Evolutionary conservation across 2,888 invertebrate genomes (phyloP), one percentile per base, ranked within the genome.

Genomic region (Oxyteleia sp.): DNA sequence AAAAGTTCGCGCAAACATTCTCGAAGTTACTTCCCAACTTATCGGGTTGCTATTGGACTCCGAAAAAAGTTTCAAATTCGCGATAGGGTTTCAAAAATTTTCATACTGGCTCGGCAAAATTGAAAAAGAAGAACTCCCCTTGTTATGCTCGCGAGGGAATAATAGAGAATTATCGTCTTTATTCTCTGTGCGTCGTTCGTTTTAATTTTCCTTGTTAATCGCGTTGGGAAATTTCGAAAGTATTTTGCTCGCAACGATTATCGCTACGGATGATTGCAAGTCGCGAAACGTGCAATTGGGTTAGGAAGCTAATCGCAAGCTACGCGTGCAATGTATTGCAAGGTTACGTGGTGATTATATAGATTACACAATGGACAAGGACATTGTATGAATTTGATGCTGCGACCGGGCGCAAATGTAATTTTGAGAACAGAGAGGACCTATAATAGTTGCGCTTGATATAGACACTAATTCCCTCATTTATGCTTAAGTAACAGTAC

Each of bases 321-420:
- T 64, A 72, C 20, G 71, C 49, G 38, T 69, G 69, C 69, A 29
- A 51, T 61, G 72, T 72, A 72, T 61, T 57, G 57, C 61, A 61
- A 72, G 72, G 61, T 72, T 72, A 59, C 59, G 59, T 59, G 38
- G 71, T 20, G 57, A 57, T 69, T 69, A 69, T 57, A 47, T 53
- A 29, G 57, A 69, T 38, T 69, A 57, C 29, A 45, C 47, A 71
- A 57, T 26, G 23, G 29, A 29, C 55, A 57, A 57, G 26, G 57
- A 38, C 57, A 43, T 38, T 59, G 18, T 59, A 26, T 43, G 13
- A 35, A 69, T 69, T 69, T 51, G 53, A 57, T 57, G 29, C 23
- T 29, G 29, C 55, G 10, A 29, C 13, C 15, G 20, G 68, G 82
- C 66, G 57, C n/a, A 38, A 38, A n/a, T 20, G 38, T n/a, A 57